phyloP scores from a whole-genome alignment of 2,888 invertebrate species.

The Nebria salina region DNA sequence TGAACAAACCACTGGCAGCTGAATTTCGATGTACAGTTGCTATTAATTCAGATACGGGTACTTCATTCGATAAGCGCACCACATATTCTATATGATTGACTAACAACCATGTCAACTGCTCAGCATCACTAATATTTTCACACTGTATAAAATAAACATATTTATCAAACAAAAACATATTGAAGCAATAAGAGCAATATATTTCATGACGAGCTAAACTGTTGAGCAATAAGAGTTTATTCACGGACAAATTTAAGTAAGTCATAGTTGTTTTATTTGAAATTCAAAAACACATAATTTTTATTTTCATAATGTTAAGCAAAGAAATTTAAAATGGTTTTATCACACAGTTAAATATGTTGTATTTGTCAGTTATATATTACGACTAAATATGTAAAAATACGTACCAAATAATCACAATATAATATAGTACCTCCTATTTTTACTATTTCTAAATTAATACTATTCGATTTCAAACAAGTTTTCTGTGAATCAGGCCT shows the following conservation, averaged over 20 bases:
- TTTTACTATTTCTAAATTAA: slow-evolving; percentile 72
- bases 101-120: slow-evolving; percentile 81
- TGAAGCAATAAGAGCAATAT: slow-evolving; percentile 3
- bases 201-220: no score
- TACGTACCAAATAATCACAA: slow-evolving; percentile 80
- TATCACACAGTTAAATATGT: no score
- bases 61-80: slow-evolving; percentile 71
- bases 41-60: slow-evolving; percentile 72
- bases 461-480: slow-evolving; percentile 53
- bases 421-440: slow-evolving; percentile 76
- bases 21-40: slow-evolving; percentile 70
- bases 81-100: slow-evolving; percentile 76
- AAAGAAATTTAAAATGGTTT: no score
- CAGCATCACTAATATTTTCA: slow-evolving; percentile 76
- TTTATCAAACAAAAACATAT: slow-evolving; percentile 41
- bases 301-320: no score
- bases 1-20: slow-evolving; percentile 75
- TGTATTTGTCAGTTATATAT: no score
- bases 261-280: no score
- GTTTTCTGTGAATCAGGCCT: slow-evolving; percentile 45
- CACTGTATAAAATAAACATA: slow-evolving; percentile 62
- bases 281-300: no score
- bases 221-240: no score
- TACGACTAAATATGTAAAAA: background rate
- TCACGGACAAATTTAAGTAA: no score